phyloP scores from a whole-genome alignment of 1,140 invertebrate species.

The Paralvinella palmiformis region DNA sequence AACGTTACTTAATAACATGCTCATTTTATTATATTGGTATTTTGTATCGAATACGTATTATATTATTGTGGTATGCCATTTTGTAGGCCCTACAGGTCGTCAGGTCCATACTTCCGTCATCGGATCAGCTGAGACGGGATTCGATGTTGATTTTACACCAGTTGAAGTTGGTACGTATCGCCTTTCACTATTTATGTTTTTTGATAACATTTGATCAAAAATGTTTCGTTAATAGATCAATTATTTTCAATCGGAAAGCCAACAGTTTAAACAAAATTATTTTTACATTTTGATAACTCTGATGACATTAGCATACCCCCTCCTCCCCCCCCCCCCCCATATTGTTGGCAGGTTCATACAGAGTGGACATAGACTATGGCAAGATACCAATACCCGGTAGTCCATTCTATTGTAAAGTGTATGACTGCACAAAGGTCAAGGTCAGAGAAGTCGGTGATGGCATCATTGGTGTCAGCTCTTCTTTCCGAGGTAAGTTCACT shows the following conservation, averaged over 20 bases:
- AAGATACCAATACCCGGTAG: constrained; percentile 82
- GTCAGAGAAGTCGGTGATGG: constrained; percentile 79
- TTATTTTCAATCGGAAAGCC: too few relatives aligned
- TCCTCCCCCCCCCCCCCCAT: too few relatives aligned
- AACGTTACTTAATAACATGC: too few relatives aligned
- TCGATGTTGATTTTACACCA: constrained; percentile 86
- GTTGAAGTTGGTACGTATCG: constrained; percentile 63
- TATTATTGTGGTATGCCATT: too few relatives aligned
- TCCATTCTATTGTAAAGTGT: constrained; percentile 86
- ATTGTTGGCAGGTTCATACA: constrained; percentile 75
- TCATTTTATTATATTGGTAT: too few relatives aligned
- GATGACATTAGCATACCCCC: too few relatives aligned
- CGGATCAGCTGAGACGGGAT: constrained; percentile 75
- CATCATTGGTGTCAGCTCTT: constrained; percentile 64
- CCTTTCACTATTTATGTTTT: constrained; percentile 5
- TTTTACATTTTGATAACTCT: too few relatives aligned
- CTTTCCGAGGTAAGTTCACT: constrained; percentile 62
- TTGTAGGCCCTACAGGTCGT: constrained; percentile 6
- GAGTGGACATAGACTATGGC: constrained; percentile 84
- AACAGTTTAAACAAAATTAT: too few relatives aligned
- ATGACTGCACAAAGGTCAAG: constrained; percentile 80
- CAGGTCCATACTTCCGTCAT: constrained; percentile 60
- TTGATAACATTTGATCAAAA: background rate
- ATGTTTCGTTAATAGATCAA: too few relatives aligned
- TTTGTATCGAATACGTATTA: too few relatives aligned